These are phyloP conservation scores for Eurystomus gularis DNA, from an alignment of 2,113 vertebrate genomes.

Conservation along the genomic window DNA sequence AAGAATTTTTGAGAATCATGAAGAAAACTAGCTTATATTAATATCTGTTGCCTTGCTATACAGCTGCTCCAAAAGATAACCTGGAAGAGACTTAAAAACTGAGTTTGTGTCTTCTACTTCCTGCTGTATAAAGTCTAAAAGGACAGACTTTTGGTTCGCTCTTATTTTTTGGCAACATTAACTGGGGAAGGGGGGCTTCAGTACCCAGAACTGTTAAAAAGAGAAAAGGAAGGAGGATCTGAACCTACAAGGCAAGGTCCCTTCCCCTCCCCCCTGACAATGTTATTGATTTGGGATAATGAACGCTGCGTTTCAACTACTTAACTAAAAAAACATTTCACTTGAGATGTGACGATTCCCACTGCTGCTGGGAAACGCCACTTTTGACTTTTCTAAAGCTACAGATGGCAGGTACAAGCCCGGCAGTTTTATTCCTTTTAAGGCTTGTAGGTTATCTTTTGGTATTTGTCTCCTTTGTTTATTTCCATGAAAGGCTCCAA, in stretches of 20 bases:
- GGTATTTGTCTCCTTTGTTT: not conserved
- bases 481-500: not conserved
- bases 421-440: not conserved
- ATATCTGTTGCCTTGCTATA: not conserved
- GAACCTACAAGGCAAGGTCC: not conserved
- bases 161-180: not conserved
- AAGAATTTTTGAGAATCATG: slow-evolving; percentile 95
- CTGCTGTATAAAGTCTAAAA: not conserved
- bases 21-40: slow-evolving; percentile 91
- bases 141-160: not conserved
- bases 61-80: slow-evolving; percentile 34
- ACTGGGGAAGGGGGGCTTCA: not conserved
- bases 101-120: not conserved
- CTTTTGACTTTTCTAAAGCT: not conserved
- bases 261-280: not conserved
- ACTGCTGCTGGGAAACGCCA: not conserved
- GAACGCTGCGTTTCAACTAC: fast-evolving
- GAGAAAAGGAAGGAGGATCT: not conserved
- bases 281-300: not conserved
- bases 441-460: slow-evolving; percentile 39
- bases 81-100: slow-evolving; percentile 23
- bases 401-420: not conserved
- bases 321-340: not conserved
- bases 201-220: not conserved
- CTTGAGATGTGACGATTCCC: not conserved